phyloP scores from a whole-genome alignment of 2,113 vertebrate genomes.

The Struthio camelus region DNA sequence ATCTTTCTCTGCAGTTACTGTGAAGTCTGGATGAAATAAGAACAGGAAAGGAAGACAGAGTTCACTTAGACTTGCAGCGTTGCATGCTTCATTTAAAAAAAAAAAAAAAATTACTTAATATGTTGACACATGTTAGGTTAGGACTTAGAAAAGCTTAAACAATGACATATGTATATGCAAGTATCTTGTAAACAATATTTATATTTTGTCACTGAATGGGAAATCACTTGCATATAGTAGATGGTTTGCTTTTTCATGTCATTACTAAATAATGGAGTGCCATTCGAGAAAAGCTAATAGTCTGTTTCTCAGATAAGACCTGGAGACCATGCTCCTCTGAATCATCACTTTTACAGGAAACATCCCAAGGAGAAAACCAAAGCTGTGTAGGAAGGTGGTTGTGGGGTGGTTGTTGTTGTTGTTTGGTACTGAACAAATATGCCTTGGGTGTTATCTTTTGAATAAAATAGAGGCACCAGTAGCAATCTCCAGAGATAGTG shows the following conservation, averaged over 20 bases:
- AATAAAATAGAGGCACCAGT: background rate
- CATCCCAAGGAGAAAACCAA: background rate
- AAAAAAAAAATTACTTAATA: background rate
- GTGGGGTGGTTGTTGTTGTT: background rate
- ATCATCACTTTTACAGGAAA: background rate
- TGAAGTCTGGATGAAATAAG: background rate
- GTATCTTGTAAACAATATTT: background rate
- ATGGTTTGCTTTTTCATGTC: background rate
- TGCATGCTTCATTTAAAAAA: background rate
- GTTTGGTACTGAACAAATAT: background rate
- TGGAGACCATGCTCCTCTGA: background rate
- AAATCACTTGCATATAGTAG: background rate
- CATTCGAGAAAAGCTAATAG: background rate
- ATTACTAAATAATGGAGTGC: background rate
- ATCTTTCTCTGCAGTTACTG: background rate
- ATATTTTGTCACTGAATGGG: background rate
- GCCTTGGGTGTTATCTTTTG: background rate
- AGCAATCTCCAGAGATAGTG: background rate
- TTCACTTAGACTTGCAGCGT: background rate
- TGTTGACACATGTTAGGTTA: rapidly evolving
- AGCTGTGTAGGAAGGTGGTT: background rate
- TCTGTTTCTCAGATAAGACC: background rate
- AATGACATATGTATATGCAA: background rate
- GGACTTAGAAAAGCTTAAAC: background rate
- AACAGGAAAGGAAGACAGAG: background rate